Evolutionary conservation across 2,888 invertebrate species (phyloP).

Genomic region (Pachliopta kotzebuea): DNA sequence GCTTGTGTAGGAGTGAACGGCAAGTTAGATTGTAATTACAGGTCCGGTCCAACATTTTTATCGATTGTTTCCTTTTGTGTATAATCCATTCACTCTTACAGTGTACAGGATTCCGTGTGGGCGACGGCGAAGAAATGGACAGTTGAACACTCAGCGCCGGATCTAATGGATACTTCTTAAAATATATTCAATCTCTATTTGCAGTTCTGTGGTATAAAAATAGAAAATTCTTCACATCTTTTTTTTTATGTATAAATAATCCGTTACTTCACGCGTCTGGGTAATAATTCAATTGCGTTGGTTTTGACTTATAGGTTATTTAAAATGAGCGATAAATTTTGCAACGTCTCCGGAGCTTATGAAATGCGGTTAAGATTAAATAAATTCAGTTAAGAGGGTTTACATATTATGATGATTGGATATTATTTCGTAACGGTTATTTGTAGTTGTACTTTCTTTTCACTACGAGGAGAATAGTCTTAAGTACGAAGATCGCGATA

Average conservation of each 20-base stretch:
- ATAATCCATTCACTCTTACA: slow-evolving; percentile 23
- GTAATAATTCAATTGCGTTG: slow-evolving; percentile 22
- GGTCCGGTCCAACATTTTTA: slow-evolving; percentile 25
- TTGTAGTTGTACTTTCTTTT: not conserved
- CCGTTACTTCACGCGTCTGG: slow-evolving; percentile 7
- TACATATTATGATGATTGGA: slow-evolving; percentile 9
- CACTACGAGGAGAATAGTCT: too few relatives aligned
- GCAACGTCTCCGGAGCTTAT: slow-evolving; percentile 8
- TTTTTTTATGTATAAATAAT: slow-evolving; percentile 9
- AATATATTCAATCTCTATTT: slow-evolving; percentile 19
- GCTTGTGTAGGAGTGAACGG: slow-evolving; percentile 19
- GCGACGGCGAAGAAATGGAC: slow-evolving; percentile 20
- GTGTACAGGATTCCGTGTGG: slow-evolving; percentile 20
- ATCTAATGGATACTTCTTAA: slow-evolving; percentile 24
- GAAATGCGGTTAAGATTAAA: slow-evolving; percentile 9
- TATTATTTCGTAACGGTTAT: slow-evolving; percentile 5
- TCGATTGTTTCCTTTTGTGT: slow-evolving; percentile 27
- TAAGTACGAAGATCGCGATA: too few relatives aligned
- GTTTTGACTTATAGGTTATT: slow-evolving; percentile 21
- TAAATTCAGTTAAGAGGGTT: slow-evolving; percentile 16
- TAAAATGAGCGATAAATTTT: slow-evolving; percentile 19
- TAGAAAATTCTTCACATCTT: slow-evolving; percentile 19
- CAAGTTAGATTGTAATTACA: slow-evolving; percentile 25
- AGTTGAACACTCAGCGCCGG: slow-evolving; percentile 21
- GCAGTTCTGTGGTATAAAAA: slow-evolving; percentile 8